These are phyloP conservation scores for Diuraphis noxia DNA, from an alignment of 1,140 invertebrate genomes.

Conservation along the genomic window DNA sequence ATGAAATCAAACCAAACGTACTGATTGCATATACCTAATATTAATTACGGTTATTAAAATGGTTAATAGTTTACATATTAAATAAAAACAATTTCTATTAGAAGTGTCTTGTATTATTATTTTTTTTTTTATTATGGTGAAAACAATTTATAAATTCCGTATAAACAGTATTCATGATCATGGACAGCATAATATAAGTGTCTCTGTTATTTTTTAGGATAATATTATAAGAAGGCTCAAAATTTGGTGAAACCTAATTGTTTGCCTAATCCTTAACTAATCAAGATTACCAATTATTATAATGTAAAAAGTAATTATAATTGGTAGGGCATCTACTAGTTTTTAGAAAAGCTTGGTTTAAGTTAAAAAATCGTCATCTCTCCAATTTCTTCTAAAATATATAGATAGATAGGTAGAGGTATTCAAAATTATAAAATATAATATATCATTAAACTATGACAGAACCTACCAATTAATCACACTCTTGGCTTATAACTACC, in stretches of 20 bases:
- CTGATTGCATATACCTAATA: conserved; percentile 54
- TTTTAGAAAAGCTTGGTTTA: too few species aligned
- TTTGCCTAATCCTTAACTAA: too few species aligned
- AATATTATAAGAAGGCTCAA: not conserved
- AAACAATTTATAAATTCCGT: not conserved
- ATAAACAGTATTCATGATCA: not conserved
- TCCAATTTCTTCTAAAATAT: too few species aligned
- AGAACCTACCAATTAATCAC: too few species aligned
- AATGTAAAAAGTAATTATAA: not conserved
- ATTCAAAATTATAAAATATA: too few species aligned
- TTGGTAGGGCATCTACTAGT: too few species aligned
- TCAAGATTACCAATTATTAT: too few species aligned
- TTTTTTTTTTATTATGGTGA: not conserved
- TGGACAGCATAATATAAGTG: not conserved
- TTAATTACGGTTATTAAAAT: conserved; percentile 52
- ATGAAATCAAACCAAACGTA: conserved; percentile 52
- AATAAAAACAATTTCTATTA: conserved; percentile 53
- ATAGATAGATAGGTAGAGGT: too few species aligned
- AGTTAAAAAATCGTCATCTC: too few species aligned
- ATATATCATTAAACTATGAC: too few species aligned
- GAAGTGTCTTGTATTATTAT: not conserved
- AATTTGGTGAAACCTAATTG: not conserved
- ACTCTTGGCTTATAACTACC: too few species aligned
- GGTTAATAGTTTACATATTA: conserved; percentile 52
- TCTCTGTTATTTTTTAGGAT: not conserved